Evolutionary conservation across 2,113 vertebrate species (phyloP).

Genomic region (Glareola pratincola): DNA sequence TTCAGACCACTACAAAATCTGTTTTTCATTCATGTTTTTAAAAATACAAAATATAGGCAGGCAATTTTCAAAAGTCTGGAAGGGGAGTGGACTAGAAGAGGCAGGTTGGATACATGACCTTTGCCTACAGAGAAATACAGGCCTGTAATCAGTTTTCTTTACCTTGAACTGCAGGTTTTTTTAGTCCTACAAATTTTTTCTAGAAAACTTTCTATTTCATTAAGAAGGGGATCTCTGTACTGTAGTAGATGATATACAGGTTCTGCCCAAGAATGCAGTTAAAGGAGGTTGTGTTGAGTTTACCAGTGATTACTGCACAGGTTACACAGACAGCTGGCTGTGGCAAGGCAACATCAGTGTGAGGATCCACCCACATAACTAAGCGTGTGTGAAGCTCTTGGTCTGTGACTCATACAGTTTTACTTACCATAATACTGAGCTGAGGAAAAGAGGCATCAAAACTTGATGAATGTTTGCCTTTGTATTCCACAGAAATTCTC

Average conservation of each 20-base stretch:
- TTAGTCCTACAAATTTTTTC: neutral
- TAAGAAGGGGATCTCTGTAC: neutral
- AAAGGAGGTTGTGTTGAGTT: neutral
- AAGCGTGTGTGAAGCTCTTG: slow-evolving; percentile 26
- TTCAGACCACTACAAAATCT: neutral
- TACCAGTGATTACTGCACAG: neutral
- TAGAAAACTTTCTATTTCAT: neutral
- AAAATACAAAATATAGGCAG: neutral
- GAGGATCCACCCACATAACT: slow-evolving; percentile 34
- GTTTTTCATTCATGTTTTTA: neutral
- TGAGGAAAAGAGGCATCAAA: slow-evolving; percentile 36
- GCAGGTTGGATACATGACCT: neutral
- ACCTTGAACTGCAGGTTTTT: neutral
- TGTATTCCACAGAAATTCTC: slow-evolving; percentile 38
- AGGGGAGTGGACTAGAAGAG: neutral
- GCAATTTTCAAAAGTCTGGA: neutral
- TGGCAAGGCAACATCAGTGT: neutral
- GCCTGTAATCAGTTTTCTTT: neutral
- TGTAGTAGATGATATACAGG: neutral
- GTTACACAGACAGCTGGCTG: slow-evolving; percentile 5
- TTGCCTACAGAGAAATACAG: neutral
- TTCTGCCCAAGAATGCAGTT: neutral
- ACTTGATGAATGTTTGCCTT: slow-evolving; percentile 39
- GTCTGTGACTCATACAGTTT: slow-evolving; percentile 14
- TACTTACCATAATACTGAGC: slow-evolving; percentile 4